These are phyloP conservation scores for Odontocerum albicorne DNA, from an alignment of 2,888 invertebrate genomes.

Conservation along the genomic window DNA sequence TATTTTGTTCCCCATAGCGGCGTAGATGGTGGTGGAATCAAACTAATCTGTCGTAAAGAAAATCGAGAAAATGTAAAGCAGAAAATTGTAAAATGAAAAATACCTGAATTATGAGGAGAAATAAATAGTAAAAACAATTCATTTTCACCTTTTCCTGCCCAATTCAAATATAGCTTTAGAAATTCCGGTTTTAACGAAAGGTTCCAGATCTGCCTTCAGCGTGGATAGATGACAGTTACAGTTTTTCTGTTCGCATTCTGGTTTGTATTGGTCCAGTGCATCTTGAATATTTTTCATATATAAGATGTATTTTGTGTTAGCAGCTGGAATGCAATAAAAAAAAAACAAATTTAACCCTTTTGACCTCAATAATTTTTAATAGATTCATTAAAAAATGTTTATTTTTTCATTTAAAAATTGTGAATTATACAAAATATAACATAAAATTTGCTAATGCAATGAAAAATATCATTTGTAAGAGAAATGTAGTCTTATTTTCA, in stretches of 20 bases:
- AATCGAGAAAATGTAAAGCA: background rate
- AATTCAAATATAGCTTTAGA: constrained; percentile 63
- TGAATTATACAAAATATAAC: background rate
- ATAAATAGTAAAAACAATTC: background rate
- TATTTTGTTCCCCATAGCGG: too few relatives aligned
- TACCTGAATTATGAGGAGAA: background rate
- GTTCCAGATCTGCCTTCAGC: constrained; percentile 67
- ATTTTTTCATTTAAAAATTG: background rate
- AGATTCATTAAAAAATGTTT: background rate
- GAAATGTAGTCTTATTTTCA: too few relatives aligned
- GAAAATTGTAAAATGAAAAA: background rate
- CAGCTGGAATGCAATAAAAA: constrained; percentile 17
- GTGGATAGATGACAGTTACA: constrained; percentile 67
- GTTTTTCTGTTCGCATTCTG: constrained; percentile 59
- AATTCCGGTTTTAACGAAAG: constrained; percentile 71
- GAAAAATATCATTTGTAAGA: too few relatives aligned
- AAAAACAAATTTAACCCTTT: background rate
- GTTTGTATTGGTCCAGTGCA: constrained; percentile 54
- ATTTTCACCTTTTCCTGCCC: constrained; percentile 44
- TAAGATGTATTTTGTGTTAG: constrained; percentile 12
- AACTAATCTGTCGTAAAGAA: background rate
- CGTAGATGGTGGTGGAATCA: too few relatives aligned
- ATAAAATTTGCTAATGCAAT: too few relatives aligned
- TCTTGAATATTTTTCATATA: constrained; percentile 51
- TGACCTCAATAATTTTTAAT: background rate